phyloP scores from a whole-genome alignment of 1,140 invertebrate species.

The Lordiphosa collinella region DNA sequence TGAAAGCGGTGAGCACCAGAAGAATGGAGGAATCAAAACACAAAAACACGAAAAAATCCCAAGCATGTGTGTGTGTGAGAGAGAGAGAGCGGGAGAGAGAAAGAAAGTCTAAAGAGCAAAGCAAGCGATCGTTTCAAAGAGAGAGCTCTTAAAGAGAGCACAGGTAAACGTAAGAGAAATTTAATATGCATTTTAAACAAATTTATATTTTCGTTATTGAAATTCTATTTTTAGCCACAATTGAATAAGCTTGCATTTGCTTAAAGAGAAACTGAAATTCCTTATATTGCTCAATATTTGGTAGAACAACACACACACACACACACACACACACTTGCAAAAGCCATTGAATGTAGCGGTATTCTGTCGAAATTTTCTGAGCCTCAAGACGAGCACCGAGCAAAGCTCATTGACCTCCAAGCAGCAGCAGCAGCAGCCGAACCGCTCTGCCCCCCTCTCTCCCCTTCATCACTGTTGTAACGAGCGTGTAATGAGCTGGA shows the following conservation, averaged over 20 bases:
- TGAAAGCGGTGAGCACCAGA: conserved; percentile 24
- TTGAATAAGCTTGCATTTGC: conserved; percentile 31
- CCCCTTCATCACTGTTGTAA: conserved; percentile 42
- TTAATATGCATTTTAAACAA: conserved; percentile 56
- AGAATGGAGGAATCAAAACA: conserved; percentile 80
- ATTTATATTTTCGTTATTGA: conserved; percentile 35
- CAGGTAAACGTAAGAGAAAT: conserved; percentile 18
- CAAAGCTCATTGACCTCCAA: conserved; percentile 78
- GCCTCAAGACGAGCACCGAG: conserved; percentile 56
- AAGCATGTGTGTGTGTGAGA: conserved; percentile 13
- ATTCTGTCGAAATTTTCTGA: conserved; percentile 74
- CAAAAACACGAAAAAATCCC: conserved; percentile 58
- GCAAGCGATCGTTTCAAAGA: conserved; percentile 5
- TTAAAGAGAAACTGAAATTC: conserved; percentile 74
- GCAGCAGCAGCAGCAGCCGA: conserved; percentile 13
- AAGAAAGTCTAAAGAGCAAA: conserved; percentile 7
- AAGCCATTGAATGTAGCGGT: conserved; percentile 75
- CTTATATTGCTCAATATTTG: conserved; percentile 76
- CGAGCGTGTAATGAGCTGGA: conserved; percentile 59
- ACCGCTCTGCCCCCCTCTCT: conserved; percentile 1
- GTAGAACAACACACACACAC: conserved; percentile 51
- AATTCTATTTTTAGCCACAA: conserved; percentile 60
- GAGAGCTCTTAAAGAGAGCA: conserved; percentile 17
- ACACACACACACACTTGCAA: conserved; percentile 40
- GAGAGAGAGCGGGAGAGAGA: conserved; percentile 10